These are phyloP conservation scores for Excalfactoria chinensis DNA, from an alignment of 2,113 vertebrate species.

Conservation along the genomic window DNA sequence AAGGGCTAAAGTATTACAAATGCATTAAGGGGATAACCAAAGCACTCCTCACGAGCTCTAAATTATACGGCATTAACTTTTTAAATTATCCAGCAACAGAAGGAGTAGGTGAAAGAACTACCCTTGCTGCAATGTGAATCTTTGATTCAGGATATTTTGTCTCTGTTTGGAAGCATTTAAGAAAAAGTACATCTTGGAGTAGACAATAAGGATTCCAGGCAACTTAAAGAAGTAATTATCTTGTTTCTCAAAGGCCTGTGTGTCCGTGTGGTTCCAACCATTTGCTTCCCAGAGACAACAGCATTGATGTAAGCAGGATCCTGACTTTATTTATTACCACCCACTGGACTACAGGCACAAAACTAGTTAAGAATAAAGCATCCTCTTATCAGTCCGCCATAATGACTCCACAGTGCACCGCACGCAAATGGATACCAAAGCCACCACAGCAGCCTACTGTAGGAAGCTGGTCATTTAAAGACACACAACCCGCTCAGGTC, in stretches of 20 bases:
- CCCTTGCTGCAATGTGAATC: accelerated
- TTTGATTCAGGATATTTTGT: background rate
- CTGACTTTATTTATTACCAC: background rate
- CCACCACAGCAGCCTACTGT: accelerated
- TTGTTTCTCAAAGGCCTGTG: background rate
- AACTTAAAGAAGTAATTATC: background rate
- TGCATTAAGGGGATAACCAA: background rate
- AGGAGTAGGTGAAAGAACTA: background rate
- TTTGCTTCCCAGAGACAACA: background rate
- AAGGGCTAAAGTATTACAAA: background rate
- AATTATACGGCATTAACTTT: background rate
- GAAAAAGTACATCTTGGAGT: background rate
- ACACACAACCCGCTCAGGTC: background rate
- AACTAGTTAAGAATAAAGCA: background rate
- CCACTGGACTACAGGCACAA: background rate
- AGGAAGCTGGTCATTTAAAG: background rate
- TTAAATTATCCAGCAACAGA: background rate
- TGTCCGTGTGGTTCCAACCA: background rate
- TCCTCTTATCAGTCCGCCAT: accelerated
- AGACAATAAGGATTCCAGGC: background rate
- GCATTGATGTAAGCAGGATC: background rate
- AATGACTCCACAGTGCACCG: accelerated
- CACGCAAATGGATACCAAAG: background rate
- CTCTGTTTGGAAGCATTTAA: background rate
- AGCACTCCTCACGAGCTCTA: background rate